Percentiles rank a stretch among this genome's conserved stretches.
phyloP scores from a whole-genome alignment of 2,113 vertebrate genomes.

The Neodon shergylaensis region DNA sequence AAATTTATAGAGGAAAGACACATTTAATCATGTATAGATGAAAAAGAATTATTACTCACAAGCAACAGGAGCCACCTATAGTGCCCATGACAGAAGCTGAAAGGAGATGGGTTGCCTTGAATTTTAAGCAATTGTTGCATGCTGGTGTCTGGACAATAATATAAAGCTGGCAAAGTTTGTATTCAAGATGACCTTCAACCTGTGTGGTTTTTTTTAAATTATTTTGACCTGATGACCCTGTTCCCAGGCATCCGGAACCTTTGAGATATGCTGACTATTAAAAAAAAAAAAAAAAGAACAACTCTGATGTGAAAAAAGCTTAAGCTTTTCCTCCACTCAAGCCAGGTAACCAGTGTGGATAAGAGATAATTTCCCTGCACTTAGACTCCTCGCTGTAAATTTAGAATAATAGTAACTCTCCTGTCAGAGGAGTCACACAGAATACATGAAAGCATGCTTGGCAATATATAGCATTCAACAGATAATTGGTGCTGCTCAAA shows the following conservation, averaged over 20 bases:
- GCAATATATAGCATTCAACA: not conserved
- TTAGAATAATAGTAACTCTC: not conserved
- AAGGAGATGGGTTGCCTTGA: slow-evolving; percentile 63
- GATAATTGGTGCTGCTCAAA: not conserved
- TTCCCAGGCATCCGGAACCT: slow-evolving; percentile 37
- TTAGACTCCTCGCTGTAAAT: not conserved
- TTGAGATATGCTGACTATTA: not conserved
- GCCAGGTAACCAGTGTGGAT: not conserved
- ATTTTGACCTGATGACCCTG: slow-evolving; percentile 56
- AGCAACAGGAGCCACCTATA: slow-evolving; percentile 68
- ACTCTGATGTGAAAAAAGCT: slow-evolving; percentile 19
- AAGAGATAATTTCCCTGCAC: not conserved
- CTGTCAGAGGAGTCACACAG: not conserved
- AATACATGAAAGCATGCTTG: not conserved
- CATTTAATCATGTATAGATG: slow-evolving; percentile 78
- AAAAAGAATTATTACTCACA: slow-evolving; percentile 80
- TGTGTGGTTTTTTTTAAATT: not conserved
- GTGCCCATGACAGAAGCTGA: slow-evolving; percentile 65
- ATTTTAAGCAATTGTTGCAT: slow-evolving; percentile 69
- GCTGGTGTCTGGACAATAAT: slow-evolving; percentile 64
- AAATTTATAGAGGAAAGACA: slow-evolving; percentile 69
- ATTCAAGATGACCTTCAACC: slow-evolving; percentile 61
- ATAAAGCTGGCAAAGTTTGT: slow-evolving; percentile 64
- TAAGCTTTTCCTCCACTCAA: not conserved
- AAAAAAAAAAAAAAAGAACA: not conserved